Percentiles rank a stretch among this genome's conserved stretches.
phyloP scores from a whole-genome alignment of 2,888 invertebrate genomes.

The Lycophotia porphyrea region DNA sequence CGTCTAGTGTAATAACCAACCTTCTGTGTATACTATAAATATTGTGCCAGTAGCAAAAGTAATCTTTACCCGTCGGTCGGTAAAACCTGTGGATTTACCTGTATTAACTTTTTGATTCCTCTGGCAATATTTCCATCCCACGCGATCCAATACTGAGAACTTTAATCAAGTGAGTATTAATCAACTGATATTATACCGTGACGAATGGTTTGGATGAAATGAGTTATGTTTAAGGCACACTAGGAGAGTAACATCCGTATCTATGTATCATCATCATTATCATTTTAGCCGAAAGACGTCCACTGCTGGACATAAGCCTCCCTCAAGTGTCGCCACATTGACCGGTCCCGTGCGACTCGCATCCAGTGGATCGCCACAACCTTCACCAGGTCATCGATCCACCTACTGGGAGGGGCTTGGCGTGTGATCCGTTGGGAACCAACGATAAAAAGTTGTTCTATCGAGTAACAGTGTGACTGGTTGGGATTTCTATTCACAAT shows the following conservation, averaged over 20 bases:
- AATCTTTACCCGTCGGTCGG: slow-evolving; percentile 39
- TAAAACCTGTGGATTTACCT: slow-evolving; percentile 47
- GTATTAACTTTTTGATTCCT: slow-evolving; percentile 60
- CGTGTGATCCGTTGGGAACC: too few relatives aligned
- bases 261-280: too few relatives aligned
- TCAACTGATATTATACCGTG: neutral
- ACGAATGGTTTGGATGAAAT: slow-evolving; percentile 11
- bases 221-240: slow-evolving; percentile 2
- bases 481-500: too few relatives aligned
- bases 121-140: slow-evolving; percentile 38
- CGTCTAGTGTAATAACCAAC: neutral
- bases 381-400: too few relatives aligned
- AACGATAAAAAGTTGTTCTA: too few relatives aligned
- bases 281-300: too few relatives aligned
- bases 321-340: too few relatives aligned
- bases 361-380: too few relatives aligned
- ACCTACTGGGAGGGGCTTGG: too few relatives aligned
- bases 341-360: too few relatives aligned
- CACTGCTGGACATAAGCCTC: too few relatives aligned
- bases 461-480: too few relatives aligned
- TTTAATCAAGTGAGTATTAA: slow-evolving; percentile 50
- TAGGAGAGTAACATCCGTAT: neutral
- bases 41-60: neutral
- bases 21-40: slow-evolving; percentile 2
- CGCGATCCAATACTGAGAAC: slow-evolving; percentile 34